phyloP scores from a whole-genome alignment of 2,888 invertebrate genomes.

The Gibbula magus region DNA sequence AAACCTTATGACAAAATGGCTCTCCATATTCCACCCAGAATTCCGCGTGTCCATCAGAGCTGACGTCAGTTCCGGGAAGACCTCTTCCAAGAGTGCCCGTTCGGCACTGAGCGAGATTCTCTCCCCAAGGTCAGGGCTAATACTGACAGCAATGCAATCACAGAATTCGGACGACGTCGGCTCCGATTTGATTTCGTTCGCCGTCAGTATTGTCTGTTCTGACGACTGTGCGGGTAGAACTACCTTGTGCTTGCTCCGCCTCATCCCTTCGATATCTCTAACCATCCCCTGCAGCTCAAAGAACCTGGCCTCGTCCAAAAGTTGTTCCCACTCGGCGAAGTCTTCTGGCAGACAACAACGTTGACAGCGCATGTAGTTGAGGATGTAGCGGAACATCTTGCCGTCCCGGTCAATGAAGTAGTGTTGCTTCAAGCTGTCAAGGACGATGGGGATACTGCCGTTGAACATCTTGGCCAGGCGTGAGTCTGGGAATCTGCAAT shows the following conservation, averaged over 20 bases:
- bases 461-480: constrained; percentile 94
- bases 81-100: constrained; percentile 81
- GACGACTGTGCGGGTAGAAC: constrained; percentile 23
- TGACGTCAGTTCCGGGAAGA: constrained; percentile 80
- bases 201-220: constrained; percentile 35
- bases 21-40: constrained; percentile 88
- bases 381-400: constrained; percentile 96
- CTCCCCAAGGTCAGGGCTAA: constrained; percentile 88
- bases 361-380: constrained; percentile 96
- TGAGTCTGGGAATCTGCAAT: constrained; percentile 91
- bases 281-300: constrained; percentile 84
- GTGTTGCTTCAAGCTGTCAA: constrained; percentile 97
- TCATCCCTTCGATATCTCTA: constrained; percentile 66
- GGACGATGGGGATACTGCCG: constrained; percentile 94
- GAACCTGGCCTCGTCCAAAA: constrained; percentile 92
- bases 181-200: constrained; percentile 28
- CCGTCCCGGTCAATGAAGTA: constrained; percentile 99
- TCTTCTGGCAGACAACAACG: constrained; percentile 89
- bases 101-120: constrained; percentile 89
- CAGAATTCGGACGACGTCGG: constrained; percentile 73
- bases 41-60: constrained; percentile 85
- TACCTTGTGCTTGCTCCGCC: constrained; percentile 36
- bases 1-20: constrained; percentile 88
- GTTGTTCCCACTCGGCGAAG: constrained; percentile 89
- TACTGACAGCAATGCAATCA: constrained; percentile 87